A percentile compares a stretch with the other conserved stretches of the same genome.
phyloP scores from a whole-genome alignment of 2,888 invertebrate species.

The Griposia aprilina region DNA sequence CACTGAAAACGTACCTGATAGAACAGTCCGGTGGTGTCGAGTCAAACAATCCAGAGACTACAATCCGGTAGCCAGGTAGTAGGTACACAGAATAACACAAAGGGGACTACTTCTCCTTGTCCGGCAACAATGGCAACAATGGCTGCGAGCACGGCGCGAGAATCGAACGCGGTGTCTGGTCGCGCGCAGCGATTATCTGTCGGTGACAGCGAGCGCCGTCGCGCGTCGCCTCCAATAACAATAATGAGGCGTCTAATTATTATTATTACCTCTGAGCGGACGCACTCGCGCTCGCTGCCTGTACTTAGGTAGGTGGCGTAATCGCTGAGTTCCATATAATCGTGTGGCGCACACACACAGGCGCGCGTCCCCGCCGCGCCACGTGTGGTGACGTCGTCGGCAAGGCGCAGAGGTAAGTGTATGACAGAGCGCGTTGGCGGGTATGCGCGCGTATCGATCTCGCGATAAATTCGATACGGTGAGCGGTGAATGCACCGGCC shows the following conservation, averaged over 20 bases:
- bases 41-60: conserved; percentile 78
- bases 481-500: conserved; percentile 86
- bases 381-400: conserved; percentile 84
- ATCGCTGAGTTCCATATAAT: conserved; percentile 85
- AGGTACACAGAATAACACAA: conserved; percentile 73
- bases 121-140: conserved; percentile 75
- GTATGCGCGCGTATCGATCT: conserved; percentile 83
- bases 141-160: conserved; percentile 66
- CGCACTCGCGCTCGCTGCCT: conserved; percentile 74
- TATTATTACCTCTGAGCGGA: conserved; percentile 82
- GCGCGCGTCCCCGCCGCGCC: conserved; percentile 73
- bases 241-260: conserved; percentile 85
- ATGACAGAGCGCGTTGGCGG: conserved; percentile 75
- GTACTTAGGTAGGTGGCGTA: conserved; percentile 83
- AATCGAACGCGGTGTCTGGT: conserved; percentile 75
- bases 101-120: conserved; percentile 74
- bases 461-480: conserved; percentile 87
- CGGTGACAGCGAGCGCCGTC: conserved; percentile 78
- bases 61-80: conserved; percentile 73
- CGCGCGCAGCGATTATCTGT: conserved; percentile 80
- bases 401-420: conserved; percentile 79
- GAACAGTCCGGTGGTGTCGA: conserved; percentile 70
- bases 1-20: conserved; percentile 77
- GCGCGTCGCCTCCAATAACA: conserved; percentile 79
- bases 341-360: conserved; percentile 78